Conservation (phyloP, 1,140 invertebrate genomes). For the Hyposmocoma kahamanoa region DNA sequence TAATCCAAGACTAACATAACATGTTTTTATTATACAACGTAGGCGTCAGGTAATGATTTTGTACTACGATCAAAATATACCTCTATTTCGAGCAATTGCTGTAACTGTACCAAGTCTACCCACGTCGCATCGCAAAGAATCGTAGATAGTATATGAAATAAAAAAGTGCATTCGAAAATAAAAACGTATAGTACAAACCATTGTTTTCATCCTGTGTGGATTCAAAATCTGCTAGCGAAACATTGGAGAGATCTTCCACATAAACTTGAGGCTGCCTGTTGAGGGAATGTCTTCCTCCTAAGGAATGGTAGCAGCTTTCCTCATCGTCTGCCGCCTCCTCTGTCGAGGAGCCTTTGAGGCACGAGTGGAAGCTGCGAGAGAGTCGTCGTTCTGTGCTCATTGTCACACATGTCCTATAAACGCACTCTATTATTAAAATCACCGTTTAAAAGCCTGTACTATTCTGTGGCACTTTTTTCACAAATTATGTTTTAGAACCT, state of each 20-base stretch:
- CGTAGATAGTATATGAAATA: too few relatives aligned
- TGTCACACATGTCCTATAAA: constrained; percentile 68
- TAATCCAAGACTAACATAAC: too few relatives aligned
- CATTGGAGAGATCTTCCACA: constrained; percentile 55
- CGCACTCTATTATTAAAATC: constrained; percentile 14
- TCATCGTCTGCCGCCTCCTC: constrained; percentile 73
- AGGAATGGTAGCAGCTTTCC: constrained; percentile 61
- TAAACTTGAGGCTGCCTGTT: constrained; percentile 56
- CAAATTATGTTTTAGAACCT: too few relatives aligned
- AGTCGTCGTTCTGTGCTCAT: constrained; percentile 77
- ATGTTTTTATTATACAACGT: too few relatives aligned
- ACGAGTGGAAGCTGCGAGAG: constrained; percentile 79
- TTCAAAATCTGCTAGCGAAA: constrained; percentile 59
- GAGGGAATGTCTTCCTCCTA: constrained; percentile 56
- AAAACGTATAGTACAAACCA: constrained; percentile 39
- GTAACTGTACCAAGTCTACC: too few relatives aligned
- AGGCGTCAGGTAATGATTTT: too few relatives aligned
- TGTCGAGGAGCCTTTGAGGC: constrained; percentile 77
- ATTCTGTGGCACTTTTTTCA: neutral
- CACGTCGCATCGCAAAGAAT: too few relatives aligned
- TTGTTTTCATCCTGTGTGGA: constrained; percentile 52
- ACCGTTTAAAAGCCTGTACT: constrained; percentile 1
- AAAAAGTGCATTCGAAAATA: constrained; percentile 1
- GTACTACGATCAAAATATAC: too few relatives aligned
- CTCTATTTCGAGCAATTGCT: too few relatives aligned